These are phyloP conservation scores for Alethe castanea DNA, from an alignment of 2,113 vertebrate species.

Conservation along the genomic window DNA sequence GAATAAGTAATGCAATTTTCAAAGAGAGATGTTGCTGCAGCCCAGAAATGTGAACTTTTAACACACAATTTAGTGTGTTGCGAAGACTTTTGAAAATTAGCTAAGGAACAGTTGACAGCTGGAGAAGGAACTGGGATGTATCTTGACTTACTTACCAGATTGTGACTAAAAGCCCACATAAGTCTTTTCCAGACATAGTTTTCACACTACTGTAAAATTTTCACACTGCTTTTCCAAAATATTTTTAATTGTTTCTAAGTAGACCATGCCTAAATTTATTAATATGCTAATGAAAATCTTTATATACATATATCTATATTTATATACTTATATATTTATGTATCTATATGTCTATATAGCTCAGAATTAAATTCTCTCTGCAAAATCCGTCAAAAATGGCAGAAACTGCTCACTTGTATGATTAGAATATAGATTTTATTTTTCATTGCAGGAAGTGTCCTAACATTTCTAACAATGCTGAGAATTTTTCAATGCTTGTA, in stretches of 20 bases:
- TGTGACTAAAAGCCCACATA: neutral
- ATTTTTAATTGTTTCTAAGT: neutral
- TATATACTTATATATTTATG: no score
- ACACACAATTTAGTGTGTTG: neutral
- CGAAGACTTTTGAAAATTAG: neutral
- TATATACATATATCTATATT: neutral
- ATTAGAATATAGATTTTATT: conserved; percentile 34
- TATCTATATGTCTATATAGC: neutral
- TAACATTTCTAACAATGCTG: conserved; percentile 54
- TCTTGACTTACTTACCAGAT: neutral
- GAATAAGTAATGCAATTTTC: conserved; percentile 25
- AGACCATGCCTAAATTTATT: conserved; percentile 4
- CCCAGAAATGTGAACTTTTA: neutral
- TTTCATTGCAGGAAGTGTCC: conserved; percentile 53
- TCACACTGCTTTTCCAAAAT: neutral
- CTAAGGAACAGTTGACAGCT: neutral
- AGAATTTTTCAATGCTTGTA: neutral
- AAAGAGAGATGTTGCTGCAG: neutral
- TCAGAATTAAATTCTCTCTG: conserved; percentile 49
- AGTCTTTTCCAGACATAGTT: neutral
- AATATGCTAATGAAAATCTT: conserved; percentile 39
- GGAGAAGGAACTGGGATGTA: neutral
- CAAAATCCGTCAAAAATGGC: conserved; percentile 47
- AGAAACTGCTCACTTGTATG: conserved; percentile 19
- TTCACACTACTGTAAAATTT: neutral